Conservation (phyloP, 2,797 vertebrate genomes). For the Rhinatrema bivittatum region DNA sequence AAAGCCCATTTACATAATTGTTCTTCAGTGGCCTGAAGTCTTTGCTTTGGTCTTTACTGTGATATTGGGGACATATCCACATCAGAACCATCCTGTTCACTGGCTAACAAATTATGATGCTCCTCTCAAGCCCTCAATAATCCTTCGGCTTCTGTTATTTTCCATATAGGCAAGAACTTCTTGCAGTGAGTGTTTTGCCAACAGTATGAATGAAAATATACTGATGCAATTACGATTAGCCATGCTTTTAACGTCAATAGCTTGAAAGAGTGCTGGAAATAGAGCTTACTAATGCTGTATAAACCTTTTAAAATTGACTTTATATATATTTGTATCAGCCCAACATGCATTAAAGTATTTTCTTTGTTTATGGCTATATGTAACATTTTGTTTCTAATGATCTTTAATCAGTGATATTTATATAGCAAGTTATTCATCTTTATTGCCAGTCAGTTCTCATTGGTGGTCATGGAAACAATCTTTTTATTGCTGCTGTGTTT, state of each 20-base stretch:
- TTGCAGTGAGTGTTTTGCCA: neutral
- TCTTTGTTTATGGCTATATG: conserved; percentile 54
- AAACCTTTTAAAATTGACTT: conserved; percentile 56
- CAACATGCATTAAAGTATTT: conserved; percentile 55
- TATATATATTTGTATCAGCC: conserved; percentile 49
- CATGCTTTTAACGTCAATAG: conserved; percentile 20
- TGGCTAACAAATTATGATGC: too few species aligned
- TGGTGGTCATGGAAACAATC: conserved; percentile 76
- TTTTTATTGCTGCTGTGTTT: conserved; percentile 68
- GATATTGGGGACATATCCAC: too few species aligned
- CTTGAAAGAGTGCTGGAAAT: conserved; percentile 38
- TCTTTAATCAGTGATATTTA: conserved; percentile 66
- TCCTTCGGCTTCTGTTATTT: too few species aligned
- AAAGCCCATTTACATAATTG: too few species aligned
- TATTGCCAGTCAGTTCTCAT: conserved; percentile 79
- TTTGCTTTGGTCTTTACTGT: too few species aligned
- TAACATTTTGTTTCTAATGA: conserved; percentile 60
- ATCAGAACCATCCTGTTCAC: too few species aligned
- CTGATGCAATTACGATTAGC: conserved; percentile 4
- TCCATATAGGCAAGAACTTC: too few species aligned
- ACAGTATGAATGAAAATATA: neutral
- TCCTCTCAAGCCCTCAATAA: too few species aligned
- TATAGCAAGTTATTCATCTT: conserved; percentile 94
- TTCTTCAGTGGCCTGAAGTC: too few species aligned
- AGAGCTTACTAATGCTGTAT: conserved; percentile 44